Conservation (phyloP, 2,797 vertebrate species). For the Rhabdomys pumilio region DNA sequence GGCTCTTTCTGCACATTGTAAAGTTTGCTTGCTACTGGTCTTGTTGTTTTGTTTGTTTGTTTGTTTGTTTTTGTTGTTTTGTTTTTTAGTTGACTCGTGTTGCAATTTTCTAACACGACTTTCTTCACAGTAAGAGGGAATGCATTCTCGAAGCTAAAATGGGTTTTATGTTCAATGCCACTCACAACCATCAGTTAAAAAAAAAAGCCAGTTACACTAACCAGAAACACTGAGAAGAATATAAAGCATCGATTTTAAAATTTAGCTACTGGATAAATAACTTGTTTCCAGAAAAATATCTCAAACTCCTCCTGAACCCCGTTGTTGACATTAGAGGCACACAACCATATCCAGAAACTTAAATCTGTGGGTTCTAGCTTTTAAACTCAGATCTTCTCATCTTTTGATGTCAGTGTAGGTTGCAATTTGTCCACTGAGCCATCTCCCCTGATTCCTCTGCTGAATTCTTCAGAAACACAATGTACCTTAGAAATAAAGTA, state of each 20-base stretch:
- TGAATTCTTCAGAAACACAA: neutral
- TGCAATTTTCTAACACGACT: conserved; percentile 76
- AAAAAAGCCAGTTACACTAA: conserved; percentile 40
- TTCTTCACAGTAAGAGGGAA: conserved; percentile 62
- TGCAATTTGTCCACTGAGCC: neutral
- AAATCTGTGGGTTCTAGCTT: neutral
- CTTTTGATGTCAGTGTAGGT: neutral
- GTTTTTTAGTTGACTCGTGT: conserved; percentile 69
- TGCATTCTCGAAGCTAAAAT: conserved; percentile 54
- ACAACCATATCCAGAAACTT: neutral
- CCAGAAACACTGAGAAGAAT: neutral
- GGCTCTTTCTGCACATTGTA: conserved; percentile 45
- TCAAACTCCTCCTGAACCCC: neutral
- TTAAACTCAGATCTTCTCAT: neutral
- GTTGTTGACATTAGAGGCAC: neutral
- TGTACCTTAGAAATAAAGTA: neutral
- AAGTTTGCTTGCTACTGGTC: conserved; percentile 60
- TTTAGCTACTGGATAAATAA: conserved; percentile 30
- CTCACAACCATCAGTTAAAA: conserved; percentile 44
- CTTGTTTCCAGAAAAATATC: neutral
- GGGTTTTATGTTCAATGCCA: conserved; percentile 70
- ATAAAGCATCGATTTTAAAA: conserved; percentile 23
- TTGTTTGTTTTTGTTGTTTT: neutral
- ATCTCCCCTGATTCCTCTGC: no score
- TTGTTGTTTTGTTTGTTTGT: neutral